These are phyloP conservation scores for Stegastes partitus DNA, from an alignment of 2,113 vertebrate genomes.

Conservation along the genomic window DNA sequence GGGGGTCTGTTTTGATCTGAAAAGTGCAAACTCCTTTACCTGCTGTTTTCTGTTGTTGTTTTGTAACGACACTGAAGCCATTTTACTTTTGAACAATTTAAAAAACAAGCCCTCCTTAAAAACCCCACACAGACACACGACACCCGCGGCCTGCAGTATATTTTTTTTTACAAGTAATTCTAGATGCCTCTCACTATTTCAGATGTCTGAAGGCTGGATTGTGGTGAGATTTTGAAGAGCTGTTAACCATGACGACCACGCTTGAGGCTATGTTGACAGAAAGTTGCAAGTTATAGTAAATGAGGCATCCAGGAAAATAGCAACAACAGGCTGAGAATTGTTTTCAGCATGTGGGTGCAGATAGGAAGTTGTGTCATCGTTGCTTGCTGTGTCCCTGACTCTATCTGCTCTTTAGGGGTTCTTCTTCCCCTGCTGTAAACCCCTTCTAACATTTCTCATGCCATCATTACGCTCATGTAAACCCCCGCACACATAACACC, in stretches of 20 bases:
- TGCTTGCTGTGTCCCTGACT: conserved; percentile 36
- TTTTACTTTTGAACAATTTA: neutral
- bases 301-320: neutral
- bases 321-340: conserved; percentile 3
- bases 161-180: conserved; percentile 38
- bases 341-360: neutral
- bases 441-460: conserved; percentile 55
- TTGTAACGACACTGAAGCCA: too few species aligned
- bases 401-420: conserved; percentile 26
- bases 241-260: conserved; percentile 13
- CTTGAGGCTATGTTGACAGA: neutral
- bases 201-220: neutral
- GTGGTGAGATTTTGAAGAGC: neutral
- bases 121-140: conserved; percentile 27
- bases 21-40: neutral
- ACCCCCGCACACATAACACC: neutral
- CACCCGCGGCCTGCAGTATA: conserved; percentile 2
- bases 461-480: conserved; percentile 19
- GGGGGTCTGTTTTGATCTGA: too few species aligned
- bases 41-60: too few species aligned
- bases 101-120: neutral
- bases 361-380: conserved; percentile 16
- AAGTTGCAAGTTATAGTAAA: conserved; percentile 9
- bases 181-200: neutral
- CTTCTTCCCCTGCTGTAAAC: conserved; percentile 22